Evolutionary conservation across 92 coral and sea anemone genomes (phyloP), one percentile per base, ranked within the genome.

Genomic region (Galaxea fascicularis): DNA sequence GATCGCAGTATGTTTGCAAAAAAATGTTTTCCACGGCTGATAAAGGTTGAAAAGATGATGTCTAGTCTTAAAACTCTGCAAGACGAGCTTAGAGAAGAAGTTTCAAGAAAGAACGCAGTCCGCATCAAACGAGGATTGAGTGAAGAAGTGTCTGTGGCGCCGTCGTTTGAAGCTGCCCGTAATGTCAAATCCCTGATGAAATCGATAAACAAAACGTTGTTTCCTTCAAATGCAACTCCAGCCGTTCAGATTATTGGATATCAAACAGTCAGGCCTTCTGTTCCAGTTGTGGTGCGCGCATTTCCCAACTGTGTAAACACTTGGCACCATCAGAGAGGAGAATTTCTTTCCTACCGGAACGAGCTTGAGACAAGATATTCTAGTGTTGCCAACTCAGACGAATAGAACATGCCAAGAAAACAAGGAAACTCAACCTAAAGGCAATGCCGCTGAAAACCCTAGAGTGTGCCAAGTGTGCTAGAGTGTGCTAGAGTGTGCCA

Each of bases 1-100:
- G 73, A 7, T 60, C 18, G 26, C 80, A 35, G 20, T 83, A 83
- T 26, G 46, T 83, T 17, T 83, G 87, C 83, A 83, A 67, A 53
- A 54, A 74, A 74, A 74, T 74, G 88, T 21, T 74, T 16, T 10
- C 56, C 56, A 28, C 59, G 44, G 25, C 5, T 74, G 63, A 84
- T 0, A 53, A 74, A 74, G 39, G 54, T 35, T 17, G 59, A 72
- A 49, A 84, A 74, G 26, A 3, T 73, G 60, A 27, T 7, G 24
- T 14, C 25, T 14, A 53, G 26, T 73, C 46, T 71, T 8, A 73
- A 28, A 52, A 52, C 22, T 73, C 64, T 73, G 20, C 25, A 73
- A 53, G 65, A 73, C 46, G 65, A 73, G 78, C 26, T 73, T 30
- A 73, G 65, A 18, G 44, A 12, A 13, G 65, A 28, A 27, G 20